Percentiles rank a stretch among this genome's conserved stretches.
These are phyloP conservation scores for Hyaena hyaena DNA, from an alignment of 2,113 vertebrate species.

Conservation along the genomic window DNA sequence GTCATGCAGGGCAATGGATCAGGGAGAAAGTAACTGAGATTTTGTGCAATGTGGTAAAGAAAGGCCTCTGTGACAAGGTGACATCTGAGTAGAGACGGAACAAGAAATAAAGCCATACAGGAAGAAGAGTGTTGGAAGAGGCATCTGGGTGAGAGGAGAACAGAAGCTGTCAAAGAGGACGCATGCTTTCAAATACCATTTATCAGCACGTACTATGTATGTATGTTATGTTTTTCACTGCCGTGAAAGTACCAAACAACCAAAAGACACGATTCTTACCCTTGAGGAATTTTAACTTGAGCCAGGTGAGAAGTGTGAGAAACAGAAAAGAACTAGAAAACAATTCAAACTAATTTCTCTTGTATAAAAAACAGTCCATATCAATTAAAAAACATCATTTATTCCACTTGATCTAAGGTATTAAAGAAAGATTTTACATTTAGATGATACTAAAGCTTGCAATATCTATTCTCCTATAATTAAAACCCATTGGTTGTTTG, in stretches of 20 bases:
- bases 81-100: neutral
- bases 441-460: neutral
- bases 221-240: neutral
- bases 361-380: neutral
- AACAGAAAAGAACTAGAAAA: neutral
- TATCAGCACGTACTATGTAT: neutral
- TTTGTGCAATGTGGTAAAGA: neutral
- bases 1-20: neutral
- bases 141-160: neutral
- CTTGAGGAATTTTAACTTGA: neutral
- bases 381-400: neutral
- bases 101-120: fast-evolving
- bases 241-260: neutral
- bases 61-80: neutral
- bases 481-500: neutral
- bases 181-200: neutral
- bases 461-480: neutral
- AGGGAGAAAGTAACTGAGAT: neutral
- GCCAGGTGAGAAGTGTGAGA: neutral
- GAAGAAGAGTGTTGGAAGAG: neutral
- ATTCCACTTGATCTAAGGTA: neutral
- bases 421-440: neutral
- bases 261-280: neutral
- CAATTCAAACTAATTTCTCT: neutral
- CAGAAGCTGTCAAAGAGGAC: neutral